Evolutionary conservation across 2,797 vertebrate genomes (phyloP).

Genomic region (Eulemur albifrons): DNA sequence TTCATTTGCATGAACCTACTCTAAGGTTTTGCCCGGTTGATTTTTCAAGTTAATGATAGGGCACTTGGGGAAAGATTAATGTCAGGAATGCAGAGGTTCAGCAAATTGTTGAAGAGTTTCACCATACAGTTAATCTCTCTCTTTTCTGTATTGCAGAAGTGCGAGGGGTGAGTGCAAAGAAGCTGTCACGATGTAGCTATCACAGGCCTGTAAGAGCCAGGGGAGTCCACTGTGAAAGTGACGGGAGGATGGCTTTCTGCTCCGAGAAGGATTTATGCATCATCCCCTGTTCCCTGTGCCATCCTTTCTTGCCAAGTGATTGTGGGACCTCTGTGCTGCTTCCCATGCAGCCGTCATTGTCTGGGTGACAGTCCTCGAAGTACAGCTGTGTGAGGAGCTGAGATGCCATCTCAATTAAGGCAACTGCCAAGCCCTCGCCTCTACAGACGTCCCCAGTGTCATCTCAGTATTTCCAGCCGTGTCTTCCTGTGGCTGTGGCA

Average conservation of each 20-base stretch:
- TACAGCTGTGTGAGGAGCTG: background rate
- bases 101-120: slow-evolving; percentile 78
- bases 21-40: slow-evolving; percentile 76
- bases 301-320: background rate
- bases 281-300: background rate
- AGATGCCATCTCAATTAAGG: background rate
- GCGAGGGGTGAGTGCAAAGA: slow-evolving; percentile 49
- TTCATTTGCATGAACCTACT: slow-evolving; percentile 75
- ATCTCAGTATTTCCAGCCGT: background rate
- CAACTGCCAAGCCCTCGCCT: background rate
- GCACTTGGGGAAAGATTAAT: slow-evolving; percentile 82
- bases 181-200: slow-evolving; percentile 64
- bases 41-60: slow-evolving; percentile 84
- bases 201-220: slow-evolving; percentile 41
- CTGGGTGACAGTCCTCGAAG: background rate
- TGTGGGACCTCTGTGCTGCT: background rate
- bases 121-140: slow-evolving; percentile 78
- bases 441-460: background rate
- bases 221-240: slow-evolving; percentile 51
- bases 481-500: background rate
- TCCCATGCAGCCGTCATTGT: background rate
- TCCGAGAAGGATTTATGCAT: slow-evolving; percentile 44
- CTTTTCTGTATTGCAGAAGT: slow-evolving; percentile 56
- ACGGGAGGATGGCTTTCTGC: slow-evolving; percentile 7
- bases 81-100: slow-evolving; percentile 78